Percentiles rank a stretch among this genome's conserved stretches.
Evolutionary conservation across 2,113 vertebrate genomes (phyloP).

Genomic region (Anthoscopus minutus): DNA sequence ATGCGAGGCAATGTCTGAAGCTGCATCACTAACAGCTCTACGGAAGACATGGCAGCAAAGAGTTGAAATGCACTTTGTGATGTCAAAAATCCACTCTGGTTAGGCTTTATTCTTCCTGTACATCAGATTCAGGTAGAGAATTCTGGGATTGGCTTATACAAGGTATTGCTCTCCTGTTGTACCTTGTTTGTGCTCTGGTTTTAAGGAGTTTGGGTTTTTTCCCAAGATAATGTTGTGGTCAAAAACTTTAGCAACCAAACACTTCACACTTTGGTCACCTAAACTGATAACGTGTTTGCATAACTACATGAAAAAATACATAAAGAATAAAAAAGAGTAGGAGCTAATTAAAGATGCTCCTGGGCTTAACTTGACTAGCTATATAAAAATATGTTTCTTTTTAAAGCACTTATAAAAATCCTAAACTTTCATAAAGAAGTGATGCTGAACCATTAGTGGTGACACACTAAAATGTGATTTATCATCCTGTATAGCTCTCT

Average conservation of each 20-base stretch:
- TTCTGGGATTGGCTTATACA: not conserved
- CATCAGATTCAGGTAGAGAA: not conserved
- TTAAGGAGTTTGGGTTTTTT: not conserved
- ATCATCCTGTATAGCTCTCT: not conserved
- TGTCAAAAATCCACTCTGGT: not conserved
- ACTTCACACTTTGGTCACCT: not conserved
- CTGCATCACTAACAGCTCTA: not conserved
- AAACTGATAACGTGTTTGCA: not conserved
- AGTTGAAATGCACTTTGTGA: not conserved
- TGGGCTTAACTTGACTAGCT: not conserved
- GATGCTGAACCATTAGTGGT: not conserved
- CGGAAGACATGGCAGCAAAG: not conserved
- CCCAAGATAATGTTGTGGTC: not conserved
- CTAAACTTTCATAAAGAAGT: not conserved
- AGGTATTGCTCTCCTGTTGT: not conserved
- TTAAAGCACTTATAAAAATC: not conserved
- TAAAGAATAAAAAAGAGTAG: not conserved
- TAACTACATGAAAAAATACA: not conserved
- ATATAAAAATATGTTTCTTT: not conserved
- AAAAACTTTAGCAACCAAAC: not conserved
- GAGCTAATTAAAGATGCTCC: not conserved
- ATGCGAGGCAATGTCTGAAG: not conserved
- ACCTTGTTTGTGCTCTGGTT: not conserved
- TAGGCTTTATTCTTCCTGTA: not conserved
- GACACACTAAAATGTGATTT: conserved; percentile 24